phyloP scores from a whole-genome alignment of 2,888 invertebrate species.

The Drosophila atripex region DNA sequence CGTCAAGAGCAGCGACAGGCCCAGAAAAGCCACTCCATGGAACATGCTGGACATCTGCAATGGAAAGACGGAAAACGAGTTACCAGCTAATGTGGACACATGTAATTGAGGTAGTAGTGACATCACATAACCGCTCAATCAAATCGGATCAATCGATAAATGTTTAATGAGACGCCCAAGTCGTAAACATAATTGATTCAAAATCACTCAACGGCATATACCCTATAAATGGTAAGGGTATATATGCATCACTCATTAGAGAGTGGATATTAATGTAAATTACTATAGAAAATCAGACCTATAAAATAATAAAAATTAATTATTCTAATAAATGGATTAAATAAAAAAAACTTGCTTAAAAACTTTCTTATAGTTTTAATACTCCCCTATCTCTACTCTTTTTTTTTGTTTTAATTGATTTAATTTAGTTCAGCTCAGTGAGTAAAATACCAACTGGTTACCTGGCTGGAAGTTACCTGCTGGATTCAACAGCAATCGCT shows the following conservation, averaged over 20 bases:
- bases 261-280: neutral
- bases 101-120: slow-evolving; percentile 20
- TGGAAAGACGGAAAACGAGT: neutral
- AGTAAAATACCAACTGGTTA: slow-evolving; percentile 52
- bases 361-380: neutral
- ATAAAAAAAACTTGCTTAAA: slow-evolving; percentile 2
- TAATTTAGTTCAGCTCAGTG: slow-evolving; percentile 62
- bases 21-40: slow-evolving; percentile 18
- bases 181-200: slow-evolving; percentile 64
- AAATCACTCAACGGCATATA: slow-evolving; percentile 56
- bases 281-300: no score
- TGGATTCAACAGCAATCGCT: slow-evolving; percentile 16
- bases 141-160: slow-evolving; percentile 57
- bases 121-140: slow-evolving; percentile 68
- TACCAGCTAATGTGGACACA: slow-evolving; percentile 11
- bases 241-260: neutral
- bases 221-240: slow-evolving; percentile 11
- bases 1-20: slow-evolving; percentile 45
- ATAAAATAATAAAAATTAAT: neutral
- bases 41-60: slow-evolving; percentile 57
- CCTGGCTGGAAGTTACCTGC: slow-evolving; percentile 17
- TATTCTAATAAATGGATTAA: no score
- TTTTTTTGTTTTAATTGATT: slow-evolving; percentile 66
- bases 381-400: slow-evolving; percentile 26
- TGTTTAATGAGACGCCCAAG: slow-evolving; percentile 65